phyloP scores from a whole-genome alignment of 92 coral and sea anemone genomes.

The Meandrina meandrites region DNA sequence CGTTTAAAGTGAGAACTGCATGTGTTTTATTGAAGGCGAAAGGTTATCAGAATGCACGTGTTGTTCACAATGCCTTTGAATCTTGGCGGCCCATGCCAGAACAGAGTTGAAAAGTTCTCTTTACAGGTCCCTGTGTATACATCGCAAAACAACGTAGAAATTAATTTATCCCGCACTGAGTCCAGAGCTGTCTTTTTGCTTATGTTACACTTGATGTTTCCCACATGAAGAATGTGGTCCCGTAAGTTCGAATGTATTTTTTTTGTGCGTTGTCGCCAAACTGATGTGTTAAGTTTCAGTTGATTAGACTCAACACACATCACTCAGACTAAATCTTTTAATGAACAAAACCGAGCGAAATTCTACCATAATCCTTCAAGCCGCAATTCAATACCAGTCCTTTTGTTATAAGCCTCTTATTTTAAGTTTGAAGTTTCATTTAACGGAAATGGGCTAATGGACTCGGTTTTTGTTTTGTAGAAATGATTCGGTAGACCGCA shows the following conservation, averaged over 20 bases:
- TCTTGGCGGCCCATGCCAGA: background rate
- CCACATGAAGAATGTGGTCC: no score
- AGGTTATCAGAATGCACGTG: conserved; percentile 22
- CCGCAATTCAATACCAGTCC: background rate
- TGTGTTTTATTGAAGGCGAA: background rate
- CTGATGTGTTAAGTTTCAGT: background rate
- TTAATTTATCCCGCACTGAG: background rate
- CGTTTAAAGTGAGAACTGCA: background rate
- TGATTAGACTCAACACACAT: background rate
- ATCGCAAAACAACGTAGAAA: background rate
- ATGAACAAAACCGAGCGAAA: background rate
- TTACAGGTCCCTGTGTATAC: background rate
- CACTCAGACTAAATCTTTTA: background rate
- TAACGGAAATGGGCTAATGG: conserved; percentile 5
- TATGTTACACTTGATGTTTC: no score
- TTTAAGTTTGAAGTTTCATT: background rate
- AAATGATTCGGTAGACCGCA: background rate
- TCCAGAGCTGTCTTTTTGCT: background rate
- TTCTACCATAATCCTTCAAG: background rate
- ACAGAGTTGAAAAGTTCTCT: background rate
- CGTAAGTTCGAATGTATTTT: no score
- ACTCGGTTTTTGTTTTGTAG: conserved; percentile 4
- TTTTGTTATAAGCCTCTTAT: conserved; percentile 11
- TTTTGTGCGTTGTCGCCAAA: no score
- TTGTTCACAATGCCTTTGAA: background rate